A percentile compares a stretch with the other conserved stretches of the same genome.
Evolutionary conservation across 1,140 invertebrate genomes (phyloP).

Genomic region (Doryteuthis pealeii): DNA sequence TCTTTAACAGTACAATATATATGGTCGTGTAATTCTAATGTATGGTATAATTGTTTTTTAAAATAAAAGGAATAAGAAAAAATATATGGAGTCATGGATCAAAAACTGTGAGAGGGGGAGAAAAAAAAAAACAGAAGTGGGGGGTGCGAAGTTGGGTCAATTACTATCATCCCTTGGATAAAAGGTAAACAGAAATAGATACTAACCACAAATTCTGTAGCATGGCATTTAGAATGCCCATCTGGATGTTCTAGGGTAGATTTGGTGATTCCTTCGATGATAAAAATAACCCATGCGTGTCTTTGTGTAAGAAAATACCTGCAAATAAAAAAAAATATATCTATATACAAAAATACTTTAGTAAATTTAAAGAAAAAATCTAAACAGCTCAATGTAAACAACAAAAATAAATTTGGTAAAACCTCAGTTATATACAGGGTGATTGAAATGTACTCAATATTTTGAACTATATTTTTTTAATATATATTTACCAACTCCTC

Average conservation of each 20-base stretch:
- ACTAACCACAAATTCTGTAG: slow-evolving; percentile 36
- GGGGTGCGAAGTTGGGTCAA: not conserved
- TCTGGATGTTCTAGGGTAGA: slow-evolving; percentile 39
- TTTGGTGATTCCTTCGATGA: slow-evolving; percentile 39
- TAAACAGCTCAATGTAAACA: no score
- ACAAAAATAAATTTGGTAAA: no score
- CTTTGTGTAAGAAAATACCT: slow-evolving; percentile 22
- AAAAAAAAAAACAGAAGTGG: not conserved
- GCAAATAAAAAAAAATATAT: no score
- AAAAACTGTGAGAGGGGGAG: not conserved
- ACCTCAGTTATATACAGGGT: no score
- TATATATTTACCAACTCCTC: no score
- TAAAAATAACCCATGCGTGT: slow-evolving; percentile 46
- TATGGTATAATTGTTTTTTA: no score
- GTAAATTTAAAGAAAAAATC: no score
- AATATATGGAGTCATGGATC: not conserved
- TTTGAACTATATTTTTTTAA: no score
- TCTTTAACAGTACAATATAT: no score
- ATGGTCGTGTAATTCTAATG: no score
- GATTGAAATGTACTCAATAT: no score
- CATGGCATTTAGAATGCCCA: slow-evolving; percentile 37
- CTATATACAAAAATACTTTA: no score
- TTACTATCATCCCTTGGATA: not conserved
- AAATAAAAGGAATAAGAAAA: not conserved
- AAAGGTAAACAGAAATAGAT: not conserved